A percentile compares a stretch with the other conserved stretches of the same genome.
Evolutionary conservation across 1,140 invertebrate species (phyloP).

Genomic region (Cydia fagiglandana): DNA sequence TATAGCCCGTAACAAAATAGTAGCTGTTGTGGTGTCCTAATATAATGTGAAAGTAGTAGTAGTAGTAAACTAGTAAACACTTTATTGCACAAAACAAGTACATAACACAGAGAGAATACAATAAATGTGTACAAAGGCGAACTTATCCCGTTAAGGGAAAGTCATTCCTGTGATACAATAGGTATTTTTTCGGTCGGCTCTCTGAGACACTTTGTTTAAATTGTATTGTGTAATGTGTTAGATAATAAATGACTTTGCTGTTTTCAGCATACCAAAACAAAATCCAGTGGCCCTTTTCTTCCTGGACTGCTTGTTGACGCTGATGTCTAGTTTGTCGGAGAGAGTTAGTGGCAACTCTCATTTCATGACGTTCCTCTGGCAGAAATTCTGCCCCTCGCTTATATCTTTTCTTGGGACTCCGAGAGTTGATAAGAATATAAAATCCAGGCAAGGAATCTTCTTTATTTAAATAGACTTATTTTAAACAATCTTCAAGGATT

Average conservation of each 20-base stretch:
- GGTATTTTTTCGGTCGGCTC: no score
- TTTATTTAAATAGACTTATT: not conserved
- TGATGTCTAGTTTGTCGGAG: conserved; percentile 90
- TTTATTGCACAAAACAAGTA: no score
- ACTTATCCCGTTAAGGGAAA: no score
- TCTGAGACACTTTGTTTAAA: no score
- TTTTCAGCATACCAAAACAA: conserved; percentile 79
- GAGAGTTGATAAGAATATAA: conserved; percentile 86
- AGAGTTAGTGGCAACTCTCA: conserved; percentile 89
- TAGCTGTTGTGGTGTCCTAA: no score
- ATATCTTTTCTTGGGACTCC: conserved; percentile 89
- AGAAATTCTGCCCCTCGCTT: conserved; percentile 93
- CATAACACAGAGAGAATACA: no score
- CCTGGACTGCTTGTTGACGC: conserved; percentile 91
- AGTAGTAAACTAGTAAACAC: no score
- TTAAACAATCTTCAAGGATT: not conserved
- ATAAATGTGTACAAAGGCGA: no score
- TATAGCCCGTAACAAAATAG: no score
- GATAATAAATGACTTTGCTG: not conserved
- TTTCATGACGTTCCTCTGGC: conserved; percentile 93
- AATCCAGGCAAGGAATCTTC: conserved; percentile 73
- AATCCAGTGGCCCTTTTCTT: conserved; percentile 86
- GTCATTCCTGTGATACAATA: no score
- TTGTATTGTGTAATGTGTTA: no score
- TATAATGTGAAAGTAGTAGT: no score